A percentile compares a stretch with the other conserved stretches of the same genome.
Conservation (phyloP, 2,888 invertebrate species). For the Athetis lepigone region DNA sequence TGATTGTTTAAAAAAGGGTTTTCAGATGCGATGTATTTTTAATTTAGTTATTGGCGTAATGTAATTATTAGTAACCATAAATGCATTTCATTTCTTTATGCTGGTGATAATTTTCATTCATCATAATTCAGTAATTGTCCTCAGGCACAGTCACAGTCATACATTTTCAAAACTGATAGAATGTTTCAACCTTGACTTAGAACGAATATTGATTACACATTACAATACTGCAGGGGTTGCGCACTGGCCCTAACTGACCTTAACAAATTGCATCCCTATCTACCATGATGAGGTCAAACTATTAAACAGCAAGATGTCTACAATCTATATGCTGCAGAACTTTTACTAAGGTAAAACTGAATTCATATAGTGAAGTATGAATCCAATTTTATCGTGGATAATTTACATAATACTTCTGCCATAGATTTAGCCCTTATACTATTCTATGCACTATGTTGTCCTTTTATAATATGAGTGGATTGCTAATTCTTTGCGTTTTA, state of each 20-base stretch:
- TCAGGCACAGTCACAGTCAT: no score
- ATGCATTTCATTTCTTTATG: not conserved
- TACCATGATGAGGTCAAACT: constrained; percentile 29
- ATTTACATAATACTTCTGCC: no score
- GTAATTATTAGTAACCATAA: no score
- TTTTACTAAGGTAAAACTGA: not conserved
- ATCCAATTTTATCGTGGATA: no score
- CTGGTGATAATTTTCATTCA: not conserved
- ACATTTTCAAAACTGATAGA: constrained; percentile 3
- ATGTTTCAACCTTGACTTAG: constrained; percentile 29
- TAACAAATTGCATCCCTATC: constrained; percentile 61
- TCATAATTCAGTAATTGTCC: no score
- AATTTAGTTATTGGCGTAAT: not conserved
- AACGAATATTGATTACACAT: constrained; percentile 57
- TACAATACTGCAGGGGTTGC: constrained; percentile 48
- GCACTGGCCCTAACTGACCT: constrained; percentile 59
- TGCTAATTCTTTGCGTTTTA: no score
- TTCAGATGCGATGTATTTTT: not conserved
- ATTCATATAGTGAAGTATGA: no score
- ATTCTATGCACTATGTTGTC: no score
- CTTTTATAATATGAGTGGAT: no score
- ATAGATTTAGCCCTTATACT: no score
- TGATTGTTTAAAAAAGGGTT: constrained; percentile 5
- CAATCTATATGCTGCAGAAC: not conserved
- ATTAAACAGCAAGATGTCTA: constrained; percentile 14